Evolutionary conservation across 2,888 invertebrate genomes (phyloP), one percentile per base, ranked within the genome.

Genomic region (Loripinus fragilis): DNA sequence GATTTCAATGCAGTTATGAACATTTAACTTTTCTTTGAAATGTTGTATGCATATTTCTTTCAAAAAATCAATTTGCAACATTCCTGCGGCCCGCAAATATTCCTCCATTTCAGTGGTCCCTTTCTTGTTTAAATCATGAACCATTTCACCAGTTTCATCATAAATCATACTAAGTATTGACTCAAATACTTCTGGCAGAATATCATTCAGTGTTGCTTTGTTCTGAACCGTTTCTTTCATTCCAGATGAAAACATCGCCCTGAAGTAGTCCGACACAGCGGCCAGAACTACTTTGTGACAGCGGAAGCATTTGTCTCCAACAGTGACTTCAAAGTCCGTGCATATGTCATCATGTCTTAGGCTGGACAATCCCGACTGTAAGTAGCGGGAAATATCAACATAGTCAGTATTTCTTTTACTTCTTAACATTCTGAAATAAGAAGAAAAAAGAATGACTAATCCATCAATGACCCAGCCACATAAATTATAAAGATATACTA

Each of bases 221-320:
- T 65, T 75, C 23, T 74, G 60, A 20, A 71, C 68, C 0, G 74
- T 42, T 55, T 81, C 81, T 64, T 73, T 71, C 81, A 81, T 81
- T n/a, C 78, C 78, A 12, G 78, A 81, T 15, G 38, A 67, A 41
- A 81, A 81, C 78, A 81, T 78, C 0, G 78, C 81, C 38, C 65
- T 64, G 65, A 81, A 81, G 66, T 78, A 81, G 52, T 78, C 78
- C 15, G 81, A 81, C 28, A 81, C 73, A 3, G 81, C 42, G 0
- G 78, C 76, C 15, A 81, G 74, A 28, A 81, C 76, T 50, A 74
- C 71, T 69, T 81, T 81, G 68, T 81, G 81, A 66, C 81, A 81
- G 25, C 74, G 74, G 74, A 81, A 81, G 5, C 67, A 66, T 55
- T 78, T 78, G 8, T 65, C 48, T 38, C 71, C 78, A 10, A 73